A percentile compares a stretch with the other conserved stretches of the same genome.
These are phyloP conservation scores for Nymphalis c-album DNA, from an alignment of 2,888 invertebrate species.

Conservation along the genomic window DNA sequence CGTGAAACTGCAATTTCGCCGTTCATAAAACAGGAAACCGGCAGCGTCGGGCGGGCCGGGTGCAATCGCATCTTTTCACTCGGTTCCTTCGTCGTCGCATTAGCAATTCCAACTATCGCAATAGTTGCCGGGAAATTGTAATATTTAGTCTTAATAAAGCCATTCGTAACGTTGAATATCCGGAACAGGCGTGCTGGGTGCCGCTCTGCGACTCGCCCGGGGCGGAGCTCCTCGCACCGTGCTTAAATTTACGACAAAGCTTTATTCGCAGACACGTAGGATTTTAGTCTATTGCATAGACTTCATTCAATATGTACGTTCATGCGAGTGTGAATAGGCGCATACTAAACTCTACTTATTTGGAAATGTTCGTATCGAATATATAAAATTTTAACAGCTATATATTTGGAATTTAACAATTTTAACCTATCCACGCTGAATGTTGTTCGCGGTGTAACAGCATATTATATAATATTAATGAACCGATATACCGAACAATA, in stretches of 20 bases:
- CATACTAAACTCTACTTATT: constrained; percentile 39
- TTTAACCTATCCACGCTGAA: constrained; percentile 58
- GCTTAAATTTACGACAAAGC: constrained; percentile 61
- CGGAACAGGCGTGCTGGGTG: constrained; percentile 61
- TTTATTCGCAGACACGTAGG: constrained; percentile 50
- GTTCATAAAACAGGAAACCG: constrained; percentile 68
- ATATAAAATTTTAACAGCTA: constrained; percentile 59
- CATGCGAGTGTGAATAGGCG: constrained; percentile 38
- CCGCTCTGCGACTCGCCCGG: constrained; percentile 54
- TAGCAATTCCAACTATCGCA: constrained; percentile 73
- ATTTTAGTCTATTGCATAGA: constrained; percentile 42
- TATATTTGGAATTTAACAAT: constrained; percentile 59
- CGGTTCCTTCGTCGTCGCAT: constrained; percentile 62
- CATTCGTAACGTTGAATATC: constrained; percentile 74
- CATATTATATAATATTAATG: constrained; percentile 59
- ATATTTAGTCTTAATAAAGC: constrained; percentile 79
- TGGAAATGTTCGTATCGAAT: constrained; percentile 43
- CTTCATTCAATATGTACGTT: constrained; percentile 38
- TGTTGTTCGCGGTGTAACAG: constrained; percentile 56
- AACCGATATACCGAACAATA: constrained; percentile 64
- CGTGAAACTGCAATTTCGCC: constrained; percentile 71
- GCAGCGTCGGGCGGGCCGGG: constrained; percentile 52
- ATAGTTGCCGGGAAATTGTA: constrained; percentile 75
- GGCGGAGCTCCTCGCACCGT: constrained; percentile 53
- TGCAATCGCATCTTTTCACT: constrained; percentile 75